Base-by-base conservation (phyloP, 2,113 vertebrate species). In the Scomber japonicus region DNA sequence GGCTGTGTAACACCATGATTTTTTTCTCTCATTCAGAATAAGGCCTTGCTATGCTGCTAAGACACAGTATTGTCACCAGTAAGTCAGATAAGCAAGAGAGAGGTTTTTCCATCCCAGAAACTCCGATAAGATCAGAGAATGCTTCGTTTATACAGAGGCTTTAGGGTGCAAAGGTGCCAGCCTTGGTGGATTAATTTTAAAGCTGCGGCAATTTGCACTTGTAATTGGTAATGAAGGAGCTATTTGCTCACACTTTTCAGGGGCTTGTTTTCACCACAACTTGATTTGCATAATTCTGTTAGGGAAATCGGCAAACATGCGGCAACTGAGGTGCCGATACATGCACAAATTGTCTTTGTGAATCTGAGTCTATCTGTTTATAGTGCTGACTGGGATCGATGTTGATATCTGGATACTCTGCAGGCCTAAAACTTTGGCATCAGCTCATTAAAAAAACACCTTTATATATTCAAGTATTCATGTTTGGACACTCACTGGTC, bases 151-250 rank as follows among this genome's bases (percentile, higher is more conserved):
- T 82, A 72, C 78, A 85, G 81, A 84, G 60, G 83, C 81, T 91
- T 90, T 84, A 84, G 79, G 82, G 89, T 78, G 85, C 88, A 90
- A 82, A 91, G 88, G 86, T 84, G 71, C 71, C 82, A 85, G 84
- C 77, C 80, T 89, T 83, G 83, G 83, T 82, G 86, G 88, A 90
- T 91, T 89, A 84, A 89, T 90, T 85, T 86, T 81, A 90, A 91
- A 92, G 87, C 85, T 78, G 75, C 89, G 70, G 81, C 83, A 91
- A 89, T 90, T 92, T 92, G 85, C 87, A 91, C 88, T 86, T 89
- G 83, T 86, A 89, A 88, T 90, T 78, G 83, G 85, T 89, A 90
- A 92, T 88, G 78, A 88, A 83, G 80, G 62, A 89, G 83, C 69
- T 67, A 87, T 84, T 89, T 89, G 68, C 83, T 85, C 71, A 64